Conservation (phyloP, 1,140 invertebrate genomes). For the Hylyphantes graminicola region DNA sequence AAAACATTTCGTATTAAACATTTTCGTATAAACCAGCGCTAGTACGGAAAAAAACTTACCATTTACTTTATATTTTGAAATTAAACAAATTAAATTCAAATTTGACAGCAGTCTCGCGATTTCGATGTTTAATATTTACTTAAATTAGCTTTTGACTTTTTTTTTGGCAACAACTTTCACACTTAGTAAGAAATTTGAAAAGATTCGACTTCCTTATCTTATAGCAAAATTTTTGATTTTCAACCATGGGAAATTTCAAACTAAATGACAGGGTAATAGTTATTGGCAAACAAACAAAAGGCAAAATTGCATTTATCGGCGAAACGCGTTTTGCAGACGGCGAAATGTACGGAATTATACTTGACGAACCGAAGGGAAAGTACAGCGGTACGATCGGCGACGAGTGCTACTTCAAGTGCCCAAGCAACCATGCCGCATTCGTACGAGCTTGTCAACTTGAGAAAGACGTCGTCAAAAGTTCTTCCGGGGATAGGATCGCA, state of each 20-base stretch:
- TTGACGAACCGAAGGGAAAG: slow-evolving; percentile 67
- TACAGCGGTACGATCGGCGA: slow-evolving; percentile 67
- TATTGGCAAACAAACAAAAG: slow-evolving; percentile 77
- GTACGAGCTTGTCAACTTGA: slow-evolving; percentile 67
- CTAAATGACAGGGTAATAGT: slow-evolving; percentile 83
- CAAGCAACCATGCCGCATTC: slow-evolving; percentile 67
- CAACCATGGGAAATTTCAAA: slow-evolving; percentile 70
- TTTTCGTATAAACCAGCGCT: too few species aligned
- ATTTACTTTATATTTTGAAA: too few species aligned
- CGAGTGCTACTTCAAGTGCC: slow-evolving; percentile 67
- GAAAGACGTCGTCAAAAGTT: not conserved
- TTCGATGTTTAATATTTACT: too few species aligned
- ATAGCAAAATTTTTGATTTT: not conserved
- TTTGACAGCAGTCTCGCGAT: too few species aligned
- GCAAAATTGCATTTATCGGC: slow-evolving; percentile 85
- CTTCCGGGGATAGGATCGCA: not conserved
- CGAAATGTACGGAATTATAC: slow-evolving; percentile 67
- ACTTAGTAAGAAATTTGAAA: too few species aligned
- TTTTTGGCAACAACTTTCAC: too few species aligned
- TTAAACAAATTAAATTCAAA: too few species aligned
- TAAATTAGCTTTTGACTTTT: too few species aligned
- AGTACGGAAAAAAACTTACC: too few species aligned
- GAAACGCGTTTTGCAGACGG: slow-evolving; percentile 66
- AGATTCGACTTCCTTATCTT: not conserved
- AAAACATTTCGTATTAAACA: too few species aligned